Evolutionary conservation across 2,888 invertebrate genomes (phyloP), one percentile per base, ranked within the genome.

Genomic region (Hydroisotoma schaefferi): DNA sequence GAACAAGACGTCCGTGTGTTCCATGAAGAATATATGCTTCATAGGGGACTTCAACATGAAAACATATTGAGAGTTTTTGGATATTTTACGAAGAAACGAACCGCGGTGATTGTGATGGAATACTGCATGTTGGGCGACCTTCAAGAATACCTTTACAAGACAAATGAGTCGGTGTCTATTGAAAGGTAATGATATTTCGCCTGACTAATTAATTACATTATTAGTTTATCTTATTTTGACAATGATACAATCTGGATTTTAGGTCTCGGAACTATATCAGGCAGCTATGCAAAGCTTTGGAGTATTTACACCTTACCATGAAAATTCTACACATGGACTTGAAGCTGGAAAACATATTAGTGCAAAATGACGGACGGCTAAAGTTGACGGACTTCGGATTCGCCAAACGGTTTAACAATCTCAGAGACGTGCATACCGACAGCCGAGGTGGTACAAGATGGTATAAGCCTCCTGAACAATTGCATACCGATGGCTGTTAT

Each of bases 371-470:
- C 5, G 40, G 20, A 5, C n/a, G 15, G 15, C n/a, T 20, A 15
- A 40, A 40, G 40, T 4, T 40, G 5, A 40, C 40, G n/a, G 40
- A 40, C n/a, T 40, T 40, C 20, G 40, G 40, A 40, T 40, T 40
- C 20, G 15, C 40, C n/a, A 40, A 18, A 8, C 15, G 20, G 20
- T 4, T 40, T 5, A 15, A 40, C n/a, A 20, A 15, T 40, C 5
- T 40, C 5, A 5, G 40, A 15, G 20, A 40, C 15, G 8, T 5
- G 5, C 40, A 40, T 20, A 18, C n/a, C n/a, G 20, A 40, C 5
- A 18, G n/a, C n/a, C 15, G 40, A 40, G 40, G 40, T 18, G 40
- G 40, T 18, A 40, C 40, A 5, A 5, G 40, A 40, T 40, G 40
- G 40, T 40, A 40, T 15, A 40, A 40, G n/a, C 40, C 40, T 8